phyloP scores from a whole-genome alignment of 2,888 invertebrate genomes.

The Theodoxus fluviatilis region DNA sequence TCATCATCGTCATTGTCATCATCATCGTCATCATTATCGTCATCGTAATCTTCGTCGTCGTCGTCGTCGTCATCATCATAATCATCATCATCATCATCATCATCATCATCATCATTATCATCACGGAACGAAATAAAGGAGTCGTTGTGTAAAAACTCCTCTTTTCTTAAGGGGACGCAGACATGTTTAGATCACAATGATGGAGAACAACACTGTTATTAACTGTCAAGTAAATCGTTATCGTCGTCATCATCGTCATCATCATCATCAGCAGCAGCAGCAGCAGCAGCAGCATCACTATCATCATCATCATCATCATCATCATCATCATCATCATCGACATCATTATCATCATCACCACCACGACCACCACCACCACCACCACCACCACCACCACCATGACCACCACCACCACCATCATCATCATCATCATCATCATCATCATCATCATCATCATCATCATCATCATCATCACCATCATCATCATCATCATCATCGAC shows the following conservation, averaged over 20 bases:
- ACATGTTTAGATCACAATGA: too few species aligned
- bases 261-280: background rate
- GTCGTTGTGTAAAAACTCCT: too few species aligned
- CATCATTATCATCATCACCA: background rate
- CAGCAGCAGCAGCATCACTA: background rate
- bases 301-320: conserved; percentile 2
- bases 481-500: background rate
- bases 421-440: conserved; percentile 11
- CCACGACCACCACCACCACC: background rate
- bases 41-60: background rate
- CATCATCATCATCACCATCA: background rate
- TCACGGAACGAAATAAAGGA: too few species aligned
- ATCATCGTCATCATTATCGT: background rate
- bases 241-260: background rate
- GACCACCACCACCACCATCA: conserved; percentile 1
- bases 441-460: conserved; percentile 14
- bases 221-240: background rate
- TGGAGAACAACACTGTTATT: too few species aligned
- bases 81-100: conserved; percentile 2
- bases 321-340: background rate
- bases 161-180: too few species aligned
- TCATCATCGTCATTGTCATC: too few species aligned
- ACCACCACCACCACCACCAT: conserved; percentile 20
- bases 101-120: background rate
- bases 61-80: background rate